Evolutionary conservation across 2,888 invertebrate species (phyloP), one percentile per base, ranked within the genome.

Genomic region (Harpalus rufipes): DNA sequence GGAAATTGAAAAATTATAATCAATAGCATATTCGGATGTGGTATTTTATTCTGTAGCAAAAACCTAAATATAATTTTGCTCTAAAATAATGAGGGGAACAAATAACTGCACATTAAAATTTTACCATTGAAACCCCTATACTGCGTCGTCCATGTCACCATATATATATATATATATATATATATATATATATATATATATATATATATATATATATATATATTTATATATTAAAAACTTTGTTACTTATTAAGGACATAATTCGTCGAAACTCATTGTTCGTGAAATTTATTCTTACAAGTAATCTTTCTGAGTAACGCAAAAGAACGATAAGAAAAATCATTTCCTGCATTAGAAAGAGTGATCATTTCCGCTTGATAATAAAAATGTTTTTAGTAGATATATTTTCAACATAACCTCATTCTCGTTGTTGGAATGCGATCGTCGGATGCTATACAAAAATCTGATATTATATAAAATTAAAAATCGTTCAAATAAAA

Each of bases 321-420:
- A 68, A 32, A 21, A 61, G 68, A 16, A 74, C 7, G 12, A 74
- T 51, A 74, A 74, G 72, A 74, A 16, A 16, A 44, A 74, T 18
- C 51, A 74, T 74, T 74, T 74, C 72, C 72, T 44, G 72, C 12
- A 21, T 74, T 39, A 44, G 21, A 44, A 74, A 74, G 72, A 74
- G 18, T 44, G 72, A 74, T 74, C 16, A 74, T 74, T 74, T 74
- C 72, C 72, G 72, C 10, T 74, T 44, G 72, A 8, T 41, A 74
- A 44, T 44, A 74, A 74, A 74, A 74, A 51, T 74, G 10, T 44
- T 44, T 44, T 74, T 74, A 44, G 10, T 44, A 14, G 44, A 5
- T 14, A 32, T 32, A 68, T 41, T 39, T 68, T 39, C 6, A 14
- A 14, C 39, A 39, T 68, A 68, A 68, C 68, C 68, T 68, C 68